Conservation (phyloP, 2,797 vertebrate genomes). For the Gymnoscopelus microlampas region DNA sequence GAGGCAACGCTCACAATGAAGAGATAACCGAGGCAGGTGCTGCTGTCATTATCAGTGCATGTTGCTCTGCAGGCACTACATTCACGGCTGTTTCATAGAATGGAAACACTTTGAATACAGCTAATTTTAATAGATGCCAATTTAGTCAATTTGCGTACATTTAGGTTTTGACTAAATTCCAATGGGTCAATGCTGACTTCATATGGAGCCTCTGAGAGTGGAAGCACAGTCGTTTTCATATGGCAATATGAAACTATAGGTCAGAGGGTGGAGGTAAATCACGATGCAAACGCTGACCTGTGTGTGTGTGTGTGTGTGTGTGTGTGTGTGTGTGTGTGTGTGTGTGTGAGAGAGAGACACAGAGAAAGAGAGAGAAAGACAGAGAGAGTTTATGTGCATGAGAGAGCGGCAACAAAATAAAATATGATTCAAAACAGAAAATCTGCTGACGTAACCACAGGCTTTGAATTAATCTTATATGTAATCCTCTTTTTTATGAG, state of each 20-base stretch:
- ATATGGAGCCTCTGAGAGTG: no score
- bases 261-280: not conserved
- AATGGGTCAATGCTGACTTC: no score
- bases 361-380: no score
- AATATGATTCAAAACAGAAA: constrained; percentile 47
- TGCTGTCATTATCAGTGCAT: not conserved
- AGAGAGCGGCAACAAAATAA: constrained; percentile 18
- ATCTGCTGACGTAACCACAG: constrained; percentile 58
- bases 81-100: no score
- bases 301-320: not conserved
- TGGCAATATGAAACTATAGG: no score
- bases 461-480: constrained; percentile 60
- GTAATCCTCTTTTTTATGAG: constrained; percentile 66
- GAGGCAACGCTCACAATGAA: constrained; percentile 24
- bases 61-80: not conserved
- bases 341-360: constrained; percentile 12
- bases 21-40: constrained; percentile 3
- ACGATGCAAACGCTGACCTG: constrained; percentile 16
- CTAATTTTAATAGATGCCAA: no score
- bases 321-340: not conserved
- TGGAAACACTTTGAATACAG: no score
- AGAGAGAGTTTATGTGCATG: constrained; percentile 7
- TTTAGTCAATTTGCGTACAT: no score
- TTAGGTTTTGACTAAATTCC: no score
- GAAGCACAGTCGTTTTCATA: no score